Evolutionary conservation across 2,888 invertebrate species (phyloP).

Genomic region (Caenorhabditis panamensis): DNA sequence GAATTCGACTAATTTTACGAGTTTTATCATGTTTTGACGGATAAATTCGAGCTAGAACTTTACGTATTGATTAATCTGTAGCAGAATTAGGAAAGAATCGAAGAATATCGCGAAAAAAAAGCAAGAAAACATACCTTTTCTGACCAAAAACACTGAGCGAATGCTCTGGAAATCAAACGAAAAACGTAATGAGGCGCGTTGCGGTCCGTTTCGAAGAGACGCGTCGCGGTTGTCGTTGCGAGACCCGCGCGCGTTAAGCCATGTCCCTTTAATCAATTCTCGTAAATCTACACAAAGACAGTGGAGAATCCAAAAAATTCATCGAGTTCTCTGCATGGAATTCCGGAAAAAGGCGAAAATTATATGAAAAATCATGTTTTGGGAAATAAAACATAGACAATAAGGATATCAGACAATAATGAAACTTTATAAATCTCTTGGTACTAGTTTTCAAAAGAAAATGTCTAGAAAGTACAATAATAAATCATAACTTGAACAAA

Average conservation of each 20-base stretch:
- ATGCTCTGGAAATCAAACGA: constrained; percentile 23
- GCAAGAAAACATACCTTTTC: constrained; percentile 41
- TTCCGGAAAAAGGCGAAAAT: too few species aligned
- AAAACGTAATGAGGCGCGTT: constrained; percentile 30
- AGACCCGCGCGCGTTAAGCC: constrained; percentile 23
- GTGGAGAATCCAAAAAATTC: too few species aligned
- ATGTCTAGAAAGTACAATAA: too few species aligned
- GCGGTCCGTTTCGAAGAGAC: constrained; percentile 8
- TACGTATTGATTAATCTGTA: background rate
- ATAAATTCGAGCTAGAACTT: constrained; percentile 32
- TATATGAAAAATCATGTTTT: too few species aligned
- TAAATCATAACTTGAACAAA: too few species aligned
- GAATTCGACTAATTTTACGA: constrained; percentile 19
- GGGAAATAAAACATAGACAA: too few species aligned
- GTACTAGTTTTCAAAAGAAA: too few species aligned
- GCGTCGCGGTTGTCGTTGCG: constrained; percentile 44
- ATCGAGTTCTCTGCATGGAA: too few species aligned
- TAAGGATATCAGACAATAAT: too few species aligned
- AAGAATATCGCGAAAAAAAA: constrained; percentile 18
- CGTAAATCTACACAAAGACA: constrained; percentile 13
- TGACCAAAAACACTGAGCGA: constrained; percentile 22
- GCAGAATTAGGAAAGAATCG: background rate
- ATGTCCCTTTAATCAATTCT: constrained; percentile 35
- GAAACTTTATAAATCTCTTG: too few species aligned
- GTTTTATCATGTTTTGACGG: constrained; percentile 22